phyloP scores from a whole-genome alignment of 2,888 invertebrate genomes.

The Eudemis profundana region DNA sequence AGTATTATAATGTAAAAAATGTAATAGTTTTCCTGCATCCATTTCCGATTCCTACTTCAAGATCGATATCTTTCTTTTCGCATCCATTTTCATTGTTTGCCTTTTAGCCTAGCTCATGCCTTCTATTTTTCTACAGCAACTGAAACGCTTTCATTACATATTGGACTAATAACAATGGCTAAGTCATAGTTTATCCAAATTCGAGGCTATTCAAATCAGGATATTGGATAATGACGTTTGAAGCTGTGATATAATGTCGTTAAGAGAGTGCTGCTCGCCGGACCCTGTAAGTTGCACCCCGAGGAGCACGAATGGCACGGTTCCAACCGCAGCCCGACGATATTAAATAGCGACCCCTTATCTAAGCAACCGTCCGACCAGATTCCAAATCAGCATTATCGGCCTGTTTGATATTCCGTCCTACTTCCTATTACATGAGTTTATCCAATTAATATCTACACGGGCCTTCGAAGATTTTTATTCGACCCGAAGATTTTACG shows the following conservation, averaged over 20 bases:
- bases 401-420: conserved; percentile 68
- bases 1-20: no score
- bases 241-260: conserved; percentile 23
- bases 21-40: no score
- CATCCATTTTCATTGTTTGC: no score
- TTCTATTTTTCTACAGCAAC: no score
- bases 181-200: conserved; percentile 8
- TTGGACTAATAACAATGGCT: no score
- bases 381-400: conserved; percentile 70
- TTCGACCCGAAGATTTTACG: conserved; percentile 14
- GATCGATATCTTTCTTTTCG: no score
- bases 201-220: background rate
- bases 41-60: no score
- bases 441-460: conserved; percentile 52
- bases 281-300: conserved; percentile 42
- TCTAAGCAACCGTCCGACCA: conserved; percentile 65
- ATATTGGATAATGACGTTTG: conserved; percentile 7
- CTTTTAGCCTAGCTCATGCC: no score
- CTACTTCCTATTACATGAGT: conserved; percentile 62
- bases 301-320: conserved; percentile 41
- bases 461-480: conserved; percentile 10
- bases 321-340: conserved; percentile 55
- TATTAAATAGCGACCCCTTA: conserved; percentile 77
- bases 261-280: conserved; percentile 14
- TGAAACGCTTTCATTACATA: no score